Evolutionary conservation across 2,797 vertebrate species (phyloP), one percentile per base, ranked within the genome.

Genomic region (Neoniphon sammara): DNA sequence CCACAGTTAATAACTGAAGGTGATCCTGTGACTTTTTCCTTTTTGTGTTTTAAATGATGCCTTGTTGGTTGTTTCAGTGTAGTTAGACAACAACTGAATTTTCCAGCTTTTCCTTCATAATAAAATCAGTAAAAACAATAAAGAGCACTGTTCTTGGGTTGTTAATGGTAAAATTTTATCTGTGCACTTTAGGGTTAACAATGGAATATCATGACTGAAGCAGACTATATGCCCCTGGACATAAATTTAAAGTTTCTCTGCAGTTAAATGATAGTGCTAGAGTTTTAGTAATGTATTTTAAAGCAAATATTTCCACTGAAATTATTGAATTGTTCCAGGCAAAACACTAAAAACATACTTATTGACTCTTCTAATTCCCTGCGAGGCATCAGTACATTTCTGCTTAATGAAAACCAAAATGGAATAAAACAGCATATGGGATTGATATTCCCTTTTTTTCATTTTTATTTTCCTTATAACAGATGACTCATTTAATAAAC

Each of bases 351-450:
- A 75, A 65, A 49, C 55, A 39, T 30, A 61, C 18, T 31, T 57
- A 56, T 17, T 23, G 53, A 78, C 30, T 54, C n/a, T 75, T 15
- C 36, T 21, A 42, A 21, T 59, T 59, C 21, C 57, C 57, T 66
- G 4, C 5, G 49, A 67, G 46, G 12, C 59, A 49, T 75, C 34
- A 31, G 47, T 70, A 20, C 12, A 49, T 63, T 66, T 57, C 55
- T 56, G 7, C 12, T 25, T 70, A 59, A 76, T 73, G 36, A 75
- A 67, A 77, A 74, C 47, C 39, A 68, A 60, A 80, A 55, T 6
- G 60, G 27, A 63, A 55, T 69, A 50, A 81, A 73, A 58, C n/a
- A 70, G 44, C 75, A 72, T 46, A n/a, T 83, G 82, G 66, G 54
- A 73, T 36, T 58, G 15, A 82, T 72, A 70, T 18, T 1, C 55